Percentiles rank a stretch among this genome's conserved stretches.
Evolutionary conservation across 2,797 vertebrate species (phyloP).

Genomic region (Anabacerthia variegaticeps): DNA sequence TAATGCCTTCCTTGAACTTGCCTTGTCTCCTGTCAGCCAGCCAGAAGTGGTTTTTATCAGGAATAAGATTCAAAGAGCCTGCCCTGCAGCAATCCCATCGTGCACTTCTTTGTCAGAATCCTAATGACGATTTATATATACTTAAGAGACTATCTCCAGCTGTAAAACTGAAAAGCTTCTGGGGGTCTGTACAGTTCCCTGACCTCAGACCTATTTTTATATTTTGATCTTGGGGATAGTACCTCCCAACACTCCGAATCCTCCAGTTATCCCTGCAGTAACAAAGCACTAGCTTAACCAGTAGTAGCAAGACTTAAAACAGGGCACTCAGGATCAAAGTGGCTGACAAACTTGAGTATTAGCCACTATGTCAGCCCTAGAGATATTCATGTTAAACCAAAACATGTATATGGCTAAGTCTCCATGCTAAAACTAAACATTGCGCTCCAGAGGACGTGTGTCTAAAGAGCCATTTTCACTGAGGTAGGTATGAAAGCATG

Average conservation of each 20-base stretch:
- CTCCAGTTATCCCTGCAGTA: constrained; percentile 77
- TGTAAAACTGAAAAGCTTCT: constrained; percentile 80
- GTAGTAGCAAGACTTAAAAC: constrained; percentile 77
- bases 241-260: constrained; percentile 77
- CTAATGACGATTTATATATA: constrained; percentile 83
- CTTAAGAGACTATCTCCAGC: constrained; percentile 82
- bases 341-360: constrained; percentile 74
- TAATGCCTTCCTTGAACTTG: constrained; percentile 78
- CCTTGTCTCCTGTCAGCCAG: constrained; percentile 81
- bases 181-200: constrained; percentile 77
- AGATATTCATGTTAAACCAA: constrained; percentile 58
- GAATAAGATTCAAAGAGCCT: constrained; percentile 81
- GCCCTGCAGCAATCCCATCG: constrained; percentile 82
- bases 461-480: constrained; percentile 23
- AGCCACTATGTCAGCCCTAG: constrained; percentile 70
- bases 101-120: constrained; percentile 82
- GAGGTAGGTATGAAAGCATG: neutral
- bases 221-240: constrained; percentile 82
- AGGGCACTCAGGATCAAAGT: constrained; percentile 80
- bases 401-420: constrained; percentile 54
- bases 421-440: constrained; percentile 46
- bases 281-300: constrained; percentile 78
- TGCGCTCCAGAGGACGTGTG: neutral
- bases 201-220: constrained; percentile 82
- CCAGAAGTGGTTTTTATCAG: constrained; percentile 78